These are phyloP conservation scores for Cirrhinus molitorella DNA, from an alignment of 2,797 vertebrate genomes.

Conservation along the genomic window DNA sequence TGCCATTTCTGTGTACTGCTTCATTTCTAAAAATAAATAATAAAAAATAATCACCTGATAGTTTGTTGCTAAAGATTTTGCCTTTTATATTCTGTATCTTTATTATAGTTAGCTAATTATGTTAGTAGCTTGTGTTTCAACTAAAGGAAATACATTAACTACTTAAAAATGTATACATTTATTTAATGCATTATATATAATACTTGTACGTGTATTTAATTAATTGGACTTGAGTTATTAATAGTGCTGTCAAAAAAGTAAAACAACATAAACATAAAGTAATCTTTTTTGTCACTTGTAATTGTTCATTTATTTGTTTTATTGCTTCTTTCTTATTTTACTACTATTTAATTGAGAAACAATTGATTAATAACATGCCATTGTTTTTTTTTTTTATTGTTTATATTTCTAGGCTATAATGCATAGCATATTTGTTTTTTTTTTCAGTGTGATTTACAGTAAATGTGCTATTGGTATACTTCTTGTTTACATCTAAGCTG, in stretches of 20 bases:
- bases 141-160: no score
- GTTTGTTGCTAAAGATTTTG: no score
- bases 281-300: background rate
- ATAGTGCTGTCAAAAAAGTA: background rate
- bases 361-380: no score
- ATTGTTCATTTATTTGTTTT: background rate
- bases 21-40: no score
- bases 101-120: background rate
- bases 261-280: no score
- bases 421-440: background rate
- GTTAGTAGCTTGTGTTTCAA: background rate
- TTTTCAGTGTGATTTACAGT: background rate
- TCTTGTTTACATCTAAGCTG: background rate
- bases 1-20: background rate
- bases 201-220: no score
- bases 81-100: background rate
- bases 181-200: no score
- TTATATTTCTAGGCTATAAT: background rate
- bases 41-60: background rate
- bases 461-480: background rate
- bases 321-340: background rate
- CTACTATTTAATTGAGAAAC: background rate
- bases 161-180: no score
- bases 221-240: no score
- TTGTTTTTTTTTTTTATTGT: no score